Percentiles rank a stretch among this genome's conserved stretches.
phyloP scores from a whole-genome alignment of 2,113 vertebrate species.

The Neodontobutis hainanensis region DNA sequence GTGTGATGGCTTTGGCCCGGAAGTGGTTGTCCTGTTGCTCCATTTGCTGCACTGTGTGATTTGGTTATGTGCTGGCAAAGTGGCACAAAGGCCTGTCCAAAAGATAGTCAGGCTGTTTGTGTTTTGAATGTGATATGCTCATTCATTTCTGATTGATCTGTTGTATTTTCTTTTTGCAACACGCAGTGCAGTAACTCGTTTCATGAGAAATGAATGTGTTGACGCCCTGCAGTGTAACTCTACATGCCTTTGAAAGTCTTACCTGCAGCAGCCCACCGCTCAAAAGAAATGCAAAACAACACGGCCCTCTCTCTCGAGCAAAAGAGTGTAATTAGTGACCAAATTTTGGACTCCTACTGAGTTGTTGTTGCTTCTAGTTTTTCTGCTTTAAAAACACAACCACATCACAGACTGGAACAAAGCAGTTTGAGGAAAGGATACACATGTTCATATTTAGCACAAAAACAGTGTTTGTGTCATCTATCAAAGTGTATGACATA shows the following conservation, averaged over 20 bases:
- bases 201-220: slow-evolving; percentile 45
- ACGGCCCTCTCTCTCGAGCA: not conserved
- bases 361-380: slow-evolving; percentile 14
- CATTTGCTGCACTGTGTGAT: slow-evolving; percentile 53
- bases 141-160: slow-evolving; percentile 36
- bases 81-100: slow-evolving; percentile 26
- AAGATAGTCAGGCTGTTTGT: not conserved
- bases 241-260: slow-evolving; percentile 36
- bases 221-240: slow-evolving; percentile 38
- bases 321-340: slow-evolving; percentile 24
- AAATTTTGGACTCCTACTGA: slow-evolving; percentile 22
- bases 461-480: not conserved
- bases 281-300: slow-evolving; percentile 11
- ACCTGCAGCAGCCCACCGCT: slow-evolving; percentile 23
- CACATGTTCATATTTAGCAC: not conserved
- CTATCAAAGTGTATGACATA: too few species aligned
- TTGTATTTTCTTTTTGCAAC: slow-evolving; percentile 28
- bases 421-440: slow-evolving; percentile 1
- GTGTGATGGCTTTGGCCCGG: slow-evolving; percentile 41
- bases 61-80: slow-evolving; percentile 32
- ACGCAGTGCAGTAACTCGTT: slow-evolving; percentile 37
- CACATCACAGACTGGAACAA: slow-evolving; percentile 12
- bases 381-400: not conserved
- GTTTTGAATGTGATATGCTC: slow-evolving; percentile 15
- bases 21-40: slow-evolving; percentile 43